phyloP scores from a whole-genome alignment of 2,113 vertebrate genomes.

The Rattus rattus region DNA sequence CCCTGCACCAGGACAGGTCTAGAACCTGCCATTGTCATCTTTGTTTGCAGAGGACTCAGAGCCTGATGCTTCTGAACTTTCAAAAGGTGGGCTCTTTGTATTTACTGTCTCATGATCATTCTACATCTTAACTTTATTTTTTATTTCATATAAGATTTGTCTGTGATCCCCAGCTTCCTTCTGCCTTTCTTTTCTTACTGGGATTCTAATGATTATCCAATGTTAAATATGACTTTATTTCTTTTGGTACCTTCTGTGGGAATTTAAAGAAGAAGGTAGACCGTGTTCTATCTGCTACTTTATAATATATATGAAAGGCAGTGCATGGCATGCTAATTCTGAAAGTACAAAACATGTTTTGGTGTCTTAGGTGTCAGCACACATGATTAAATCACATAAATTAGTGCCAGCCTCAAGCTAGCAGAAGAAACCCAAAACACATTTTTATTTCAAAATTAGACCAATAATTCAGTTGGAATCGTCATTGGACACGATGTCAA shows the following conservation, averaged over 20 bases:
- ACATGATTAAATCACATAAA: not conserved
- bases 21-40: not conserved
- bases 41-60: not conserved
- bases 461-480: slow-evolving; percentile 49
- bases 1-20: not conserved
- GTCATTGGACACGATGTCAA: not conserved
- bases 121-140: not conserved
- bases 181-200: not conserved
- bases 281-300: not conserved
- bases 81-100: not conserved
- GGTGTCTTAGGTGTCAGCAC: not conserved
- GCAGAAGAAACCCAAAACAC: slow-evolving; percentile 1
- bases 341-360: slow-evolving; percentile 60
- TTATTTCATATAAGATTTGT: not conserved
- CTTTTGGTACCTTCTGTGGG: not conserved
- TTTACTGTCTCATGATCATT: not conserved
- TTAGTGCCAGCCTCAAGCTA: not conserved
- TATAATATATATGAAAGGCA: slow-evolving; percentile 77
- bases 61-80: not conserved
- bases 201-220: not conserved
- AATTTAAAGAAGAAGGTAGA: not conserved
- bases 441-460: slow-evolving; percentile 15
- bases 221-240: not conserved
- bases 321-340: slow-evolving; percentile 83
- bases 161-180: not conserved